phyloP scores from a whole-genome alignment of 1,140 invertebrate species.

The Bombyx mori region ASM3026992v2 NC_085111.1:5151501-5152000 shows the following conservation, averaged over 20 bases:
- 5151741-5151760: too few relatives aligned
- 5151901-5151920: constrained; percentile 27
- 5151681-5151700: not conserved
- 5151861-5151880: not conserved
- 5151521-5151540: too few relatives aligned
- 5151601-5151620: constrained; percentile 20
- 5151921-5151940: too few relatives aligned
- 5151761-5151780: too few relatives aligned
- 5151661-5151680: constrained; percentile 6
- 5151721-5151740: not conserved
- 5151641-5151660: constrained; percentile 3
- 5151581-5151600: constrained; percentile 10
- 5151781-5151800: too few relatives aligned
- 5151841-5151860: too few relatives aligned
- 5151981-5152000: too few relatives aligned
- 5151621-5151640: constrained; percentile 8
- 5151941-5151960: too few relatives aligned
- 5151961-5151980: too few relatives aligned
- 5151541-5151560: constrained; percentile 7
- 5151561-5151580: constrained; percentile 5
- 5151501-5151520: too few relatives aligned
- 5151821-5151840: too few relatives aligned
- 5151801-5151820: too few relatives aligned
- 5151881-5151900: not conserved
- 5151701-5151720: not conserved